Percentiles rank a stretch among this genome's conserved stretches.
Evolutionary conservation across 2,888 invertebrate genomes (phyloP).

Genomic region (Danaus chrysippus): DNA sequence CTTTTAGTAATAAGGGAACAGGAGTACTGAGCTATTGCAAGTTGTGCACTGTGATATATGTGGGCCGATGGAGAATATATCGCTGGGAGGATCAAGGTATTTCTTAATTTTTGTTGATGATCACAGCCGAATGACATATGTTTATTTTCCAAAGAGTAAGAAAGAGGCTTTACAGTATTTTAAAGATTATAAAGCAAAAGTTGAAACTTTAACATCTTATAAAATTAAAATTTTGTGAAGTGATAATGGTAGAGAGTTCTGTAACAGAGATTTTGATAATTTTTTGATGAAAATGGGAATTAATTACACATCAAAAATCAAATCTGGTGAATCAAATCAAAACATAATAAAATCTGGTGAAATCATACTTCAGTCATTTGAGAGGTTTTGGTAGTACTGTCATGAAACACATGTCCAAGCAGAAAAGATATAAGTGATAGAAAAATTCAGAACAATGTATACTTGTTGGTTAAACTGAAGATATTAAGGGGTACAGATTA

Average conservation of each 20-base stretch:
- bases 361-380: conserved; percentile 29
- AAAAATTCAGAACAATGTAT: no score
- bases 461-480: no score
- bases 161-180: no score
- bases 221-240: conserved; percentile 24
- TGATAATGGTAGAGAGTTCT: conserved; percentile 29
- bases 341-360: no score
- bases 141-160: conserved; percentile 34
- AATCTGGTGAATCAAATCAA: no score
- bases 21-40: background rate
- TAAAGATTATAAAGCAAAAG: conserved; percentile 25
- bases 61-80: no score
- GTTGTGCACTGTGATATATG: no score
- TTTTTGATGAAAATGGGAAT: conserved; percentile 16
- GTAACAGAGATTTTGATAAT: conserved; percentile 23
- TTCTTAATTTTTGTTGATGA: no score
- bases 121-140: conserved; percentile 16
- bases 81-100: no score
- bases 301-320: no score
- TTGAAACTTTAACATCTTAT: conserved; percentile 14
- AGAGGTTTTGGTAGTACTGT: conserved; percentile 19
- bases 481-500: conserved; percentile 4
- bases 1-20: background rate
- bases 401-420: conserved; percentile 31
- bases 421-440: no score